phyloP scores from a whole-genome alignment of 2,888 invertebrate genomes.

The Andrena praecox region DNA sequence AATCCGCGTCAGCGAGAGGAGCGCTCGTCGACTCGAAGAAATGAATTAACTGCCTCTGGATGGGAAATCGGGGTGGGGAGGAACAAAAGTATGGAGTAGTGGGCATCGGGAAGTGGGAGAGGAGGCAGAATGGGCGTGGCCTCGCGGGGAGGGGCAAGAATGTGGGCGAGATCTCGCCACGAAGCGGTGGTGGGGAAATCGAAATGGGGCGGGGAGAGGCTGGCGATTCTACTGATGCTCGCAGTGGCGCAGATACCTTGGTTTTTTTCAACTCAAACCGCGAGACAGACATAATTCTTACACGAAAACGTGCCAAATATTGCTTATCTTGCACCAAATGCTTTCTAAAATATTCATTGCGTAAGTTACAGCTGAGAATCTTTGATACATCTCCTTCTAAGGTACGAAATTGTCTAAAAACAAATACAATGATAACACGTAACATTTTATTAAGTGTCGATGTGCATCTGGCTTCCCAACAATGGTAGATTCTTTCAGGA shows the following conservation, averaged over 20 bases:
- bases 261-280: slow-evolving; percentile 7
- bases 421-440: too few relatives aligned
- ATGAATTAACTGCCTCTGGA: slow-evolving; percentile 75
- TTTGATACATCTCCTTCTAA: too few relatives aligned
- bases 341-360: too few relatives aligned
- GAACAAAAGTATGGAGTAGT: slow-evolving; percentile 75
- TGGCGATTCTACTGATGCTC: slow-evolving; percentile 51
- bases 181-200: slow-evolving; percentile 41
- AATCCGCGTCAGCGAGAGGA: slow-evolving; percentile 69
- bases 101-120: slow-evolving; percentile 61
- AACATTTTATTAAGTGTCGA: background rate
- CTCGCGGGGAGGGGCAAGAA: slow-evolving; percentile 56
- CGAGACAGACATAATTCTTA: background rate
- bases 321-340: background rate
- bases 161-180: slow-evolving; percentile 55
- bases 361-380: too few relatives aligned
- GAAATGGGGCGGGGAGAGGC: slow-evolving; percentile 62
- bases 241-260: slow-evolving; percentile 65
- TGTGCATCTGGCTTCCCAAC: background rate
- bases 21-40: slow-evolving; percentile 77
- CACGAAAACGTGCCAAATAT: background rate
- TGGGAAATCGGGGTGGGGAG: slow-evolving; percentile 62
- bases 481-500: background rate
- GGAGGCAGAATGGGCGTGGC: slow-evolving; percentile 47
- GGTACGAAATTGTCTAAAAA: too few relatives aligned